Evolutionary conservation across 2,888 invertebrate species (phyloP).

Genomic region (Actias luna): DNA sequence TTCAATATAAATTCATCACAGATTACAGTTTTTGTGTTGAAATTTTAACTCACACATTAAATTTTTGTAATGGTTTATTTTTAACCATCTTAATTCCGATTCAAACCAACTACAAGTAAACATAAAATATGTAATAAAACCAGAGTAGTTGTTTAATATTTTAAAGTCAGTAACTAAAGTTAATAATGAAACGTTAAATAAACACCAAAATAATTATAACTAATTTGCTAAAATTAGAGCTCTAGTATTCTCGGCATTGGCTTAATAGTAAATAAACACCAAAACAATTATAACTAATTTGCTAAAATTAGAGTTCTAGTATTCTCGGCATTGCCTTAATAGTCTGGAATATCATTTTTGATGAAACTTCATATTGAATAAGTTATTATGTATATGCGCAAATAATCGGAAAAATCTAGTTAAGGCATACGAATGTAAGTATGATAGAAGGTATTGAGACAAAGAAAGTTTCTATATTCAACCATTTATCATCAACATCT

Average conservation of each 20-base stretch:
- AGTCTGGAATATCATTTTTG: too few species aligned
- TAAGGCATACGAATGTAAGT: too few species aligned
- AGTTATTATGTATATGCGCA: too few species aligned
- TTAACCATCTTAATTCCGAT: background rate
- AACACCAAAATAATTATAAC: background rate
- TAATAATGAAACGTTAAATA: background rate
- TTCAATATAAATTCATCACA: slow-evolving; percentile 4
- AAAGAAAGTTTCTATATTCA: too few species aligned
- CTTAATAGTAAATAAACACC: background rate
- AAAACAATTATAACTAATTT: background rate
- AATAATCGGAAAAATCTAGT: too few species aligned
- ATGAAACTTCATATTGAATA: too few species aligned
- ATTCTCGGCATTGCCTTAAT: background rate
- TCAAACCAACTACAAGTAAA: background rate
- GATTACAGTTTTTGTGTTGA: background rate
- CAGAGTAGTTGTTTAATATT: background rate
- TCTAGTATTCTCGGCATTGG: background rate
- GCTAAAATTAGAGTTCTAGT: background rate
- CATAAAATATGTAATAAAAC: background rate
- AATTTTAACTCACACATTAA: background rate
- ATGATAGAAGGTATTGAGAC: too few species aligned
- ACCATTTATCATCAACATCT: too few species aligned
- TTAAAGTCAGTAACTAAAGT: background rate
- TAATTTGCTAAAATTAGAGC: background rate
- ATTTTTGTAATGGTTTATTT: too few species aligned